Evolutionary conservation across 2,113 vertebrate species (phyloP).

Genomic region (Paraplagusia blochii): DNA sequence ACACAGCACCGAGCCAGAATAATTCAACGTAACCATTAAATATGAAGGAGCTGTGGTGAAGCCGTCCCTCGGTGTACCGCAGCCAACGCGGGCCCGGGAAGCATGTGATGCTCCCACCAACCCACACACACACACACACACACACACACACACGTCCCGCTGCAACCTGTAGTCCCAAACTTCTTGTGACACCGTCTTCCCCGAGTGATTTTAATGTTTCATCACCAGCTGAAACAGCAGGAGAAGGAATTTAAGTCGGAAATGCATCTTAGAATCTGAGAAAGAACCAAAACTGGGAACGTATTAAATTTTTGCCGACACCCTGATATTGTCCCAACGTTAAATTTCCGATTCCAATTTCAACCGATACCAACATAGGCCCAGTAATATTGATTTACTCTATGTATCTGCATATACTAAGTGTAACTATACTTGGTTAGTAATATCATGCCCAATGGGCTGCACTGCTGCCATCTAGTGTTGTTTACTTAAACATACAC

Average conservation of each 20-base stretch:
- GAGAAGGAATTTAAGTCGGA: background rate
- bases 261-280: too few relatives aligned
- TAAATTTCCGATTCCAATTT: too few relatives aligned
- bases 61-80: constrained; percentile 41
- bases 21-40: constrained; percentile 73
- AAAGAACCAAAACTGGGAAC: too few relatives aligned
- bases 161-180: constrained; percentile 59
- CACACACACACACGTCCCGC: constrained; percentile 4
- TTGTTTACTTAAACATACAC: too few relatives aligned
- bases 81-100: constrained; percentile 40
- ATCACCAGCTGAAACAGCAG: background rate
- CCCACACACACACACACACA: constrained; percentile 2
- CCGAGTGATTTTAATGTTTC: constrained; percentile 17
- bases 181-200: constrained; percentile 38
- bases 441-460: too few relatives aligned
- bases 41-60: constrained; percentile 62
- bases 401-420: too few relatives aligned
- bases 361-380: too few relatives aligned
- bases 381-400: too few relatives aligned
- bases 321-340: too few relatives aligned
- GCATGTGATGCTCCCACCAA: constrained; percentile 23
- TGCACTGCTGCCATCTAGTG: too few relatives aligned
- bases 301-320: too few relatives aligned
- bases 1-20: constrained; percentile 69
- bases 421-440: too few relatives aligned